phyloP scores from a whole-genome alignment of 2,797 vertebrate species.

The Cossypha polioptera region DNA sequence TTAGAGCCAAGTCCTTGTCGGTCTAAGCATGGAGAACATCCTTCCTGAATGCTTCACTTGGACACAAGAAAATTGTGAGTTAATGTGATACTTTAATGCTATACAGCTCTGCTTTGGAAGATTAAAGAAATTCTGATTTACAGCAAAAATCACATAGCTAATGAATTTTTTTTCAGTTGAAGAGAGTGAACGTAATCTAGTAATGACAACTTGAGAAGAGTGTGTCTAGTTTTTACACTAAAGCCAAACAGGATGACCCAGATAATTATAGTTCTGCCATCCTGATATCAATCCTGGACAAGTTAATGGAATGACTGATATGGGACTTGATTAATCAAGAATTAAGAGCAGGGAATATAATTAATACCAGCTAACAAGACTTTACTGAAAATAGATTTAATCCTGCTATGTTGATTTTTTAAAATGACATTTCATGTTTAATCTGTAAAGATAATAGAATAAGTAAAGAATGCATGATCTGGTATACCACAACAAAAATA shows the following conservation, averaged over 20 bases:
- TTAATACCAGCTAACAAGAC: not conserved
- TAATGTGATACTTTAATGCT: not conserved
- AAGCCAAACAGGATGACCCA: not conserved
- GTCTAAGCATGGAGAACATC: not conserved
- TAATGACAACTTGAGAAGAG: not conserved
- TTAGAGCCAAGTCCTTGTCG: not conserved
- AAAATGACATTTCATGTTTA: not conserved
- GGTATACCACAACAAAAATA: not conserved
- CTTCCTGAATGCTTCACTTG: not conserved
- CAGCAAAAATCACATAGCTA: not conserved
- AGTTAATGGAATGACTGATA: conserved; percentile 9
- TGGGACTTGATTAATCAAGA: not conserved
- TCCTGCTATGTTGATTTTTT: not conserved
- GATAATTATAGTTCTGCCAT: not conserved
- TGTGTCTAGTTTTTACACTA: not conserved
- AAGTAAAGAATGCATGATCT: not conserved
- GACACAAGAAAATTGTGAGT: not conserved
- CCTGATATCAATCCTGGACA: not conserved
- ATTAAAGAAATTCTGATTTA: not conserved
- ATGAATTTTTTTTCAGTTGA: not conserved
- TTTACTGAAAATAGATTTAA: not conserved
- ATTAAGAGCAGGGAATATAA: not conserved
- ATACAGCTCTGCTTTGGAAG: not conserved
- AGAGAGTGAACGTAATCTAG: not conserved
- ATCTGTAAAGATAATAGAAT: not conserved